These are phyloP conservation scores for Anguilla anguilla DNA, from an alignment of 2,797 vertebrate species.

Conservation along the genomic window DNA sequence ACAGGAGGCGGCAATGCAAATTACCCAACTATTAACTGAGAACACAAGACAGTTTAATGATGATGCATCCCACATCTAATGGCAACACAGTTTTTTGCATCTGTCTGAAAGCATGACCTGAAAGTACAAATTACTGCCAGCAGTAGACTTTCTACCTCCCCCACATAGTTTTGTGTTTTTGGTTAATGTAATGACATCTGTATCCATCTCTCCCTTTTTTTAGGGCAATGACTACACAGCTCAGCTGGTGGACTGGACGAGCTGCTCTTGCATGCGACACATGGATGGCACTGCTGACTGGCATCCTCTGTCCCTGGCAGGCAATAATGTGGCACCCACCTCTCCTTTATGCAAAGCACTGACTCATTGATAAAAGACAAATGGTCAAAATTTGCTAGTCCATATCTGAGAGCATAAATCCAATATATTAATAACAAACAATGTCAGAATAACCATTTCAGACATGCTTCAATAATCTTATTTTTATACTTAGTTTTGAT, in stretches of 20 bases:
- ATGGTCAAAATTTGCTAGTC: background rate
- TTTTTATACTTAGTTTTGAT: background rate
- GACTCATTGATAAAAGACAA: background rate
- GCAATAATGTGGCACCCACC: background rate
- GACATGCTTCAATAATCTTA: background rate
- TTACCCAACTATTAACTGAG: constrained; percentile 67
- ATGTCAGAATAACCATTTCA: background rate
- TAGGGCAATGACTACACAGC: background rate
- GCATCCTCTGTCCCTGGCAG: background rate
- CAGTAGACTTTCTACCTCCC: constrained; percentile 1
- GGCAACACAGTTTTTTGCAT: constrained; percentile 69
- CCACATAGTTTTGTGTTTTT: background rate
- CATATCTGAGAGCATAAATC: background rate
- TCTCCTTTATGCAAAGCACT: too few relatives aligned
- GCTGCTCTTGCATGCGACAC: background rate
- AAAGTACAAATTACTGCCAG: constrained; percentile 49
- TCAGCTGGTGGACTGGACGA: background rate
- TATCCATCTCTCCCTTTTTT: background rate
- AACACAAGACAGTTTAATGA: constrained; percentile 74
- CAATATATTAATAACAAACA: background rate
- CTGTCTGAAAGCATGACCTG: constrained; percentile 47
- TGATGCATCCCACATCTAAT: constrained; percentile 70
- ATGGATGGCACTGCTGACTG: background rate
- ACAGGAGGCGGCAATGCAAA: constrained; percentile 63
- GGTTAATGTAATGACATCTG: background rate